Conservation (phyloP, 2,113 vertebrate species). For the Cacatua alba region DNA sequence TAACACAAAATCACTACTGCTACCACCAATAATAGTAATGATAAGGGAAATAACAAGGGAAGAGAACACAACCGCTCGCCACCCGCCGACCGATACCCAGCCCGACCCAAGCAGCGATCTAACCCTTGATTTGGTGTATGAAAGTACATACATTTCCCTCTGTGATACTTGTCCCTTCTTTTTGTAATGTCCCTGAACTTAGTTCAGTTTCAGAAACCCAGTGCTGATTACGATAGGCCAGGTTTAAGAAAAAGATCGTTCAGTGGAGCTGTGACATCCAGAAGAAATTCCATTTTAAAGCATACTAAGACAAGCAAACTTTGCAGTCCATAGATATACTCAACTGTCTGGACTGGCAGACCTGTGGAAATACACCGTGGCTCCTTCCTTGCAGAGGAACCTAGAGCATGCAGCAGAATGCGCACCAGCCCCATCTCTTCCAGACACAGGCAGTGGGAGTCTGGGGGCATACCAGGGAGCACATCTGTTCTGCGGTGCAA, state of each 20-base stretch:
- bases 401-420: accelerated
- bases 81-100: no score
- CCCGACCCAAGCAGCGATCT: no score
- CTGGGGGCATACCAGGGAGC: neutral
- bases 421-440: accelerated
- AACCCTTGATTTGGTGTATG: no score
- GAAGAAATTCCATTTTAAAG: neutral
- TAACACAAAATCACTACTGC: no score
- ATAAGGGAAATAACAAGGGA: no score
- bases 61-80: no score
- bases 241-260: neutral
- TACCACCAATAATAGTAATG: no score
- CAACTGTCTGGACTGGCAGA: neutral
- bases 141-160: neutral
- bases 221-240: neutral
- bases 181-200: neutral
- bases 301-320: neutral
- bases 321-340: neutral
- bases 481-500: neutral
- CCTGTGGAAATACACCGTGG: accelerated
- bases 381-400: neutral
- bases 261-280: neutral
- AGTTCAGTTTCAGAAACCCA: neutral
- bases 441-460: neutral
- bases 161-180: neutral